These are phyloP conservation scores for Abramis brama DNA, from an alignment of 2,113 vertebrate species.

Conservation along the genomic window DNA sequence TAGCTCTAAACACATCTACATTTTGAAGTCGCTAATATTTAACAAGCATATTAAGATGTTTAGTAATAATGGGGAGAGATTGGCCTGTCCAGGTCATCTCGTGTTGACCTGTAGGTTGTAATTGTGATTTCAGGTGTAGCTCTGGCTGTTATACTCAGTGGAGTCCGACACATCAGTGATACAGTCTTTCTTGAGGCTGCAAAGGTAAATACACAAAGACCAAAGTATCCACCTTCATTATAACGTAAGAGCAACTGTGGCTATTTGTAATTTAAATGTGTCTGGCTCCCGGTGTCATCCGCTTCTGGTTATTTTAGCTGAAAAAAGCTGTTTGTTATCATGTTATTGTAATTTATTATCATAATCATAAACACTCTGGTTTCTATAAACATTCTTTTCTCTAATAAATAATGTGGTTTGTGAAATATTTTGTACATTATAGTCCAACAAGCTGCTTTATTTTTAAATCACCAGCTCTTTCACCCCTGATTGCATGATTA, in stretches of 20 bases:
- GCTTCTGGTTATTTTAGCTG: no score
- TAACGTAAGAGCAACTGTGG: background rate
- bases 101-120: background rate
- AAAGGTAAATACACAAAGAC: constrained; percentile 79
- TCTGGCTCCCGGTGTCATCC: no score
- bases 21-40: background rate
- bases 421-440: no score
- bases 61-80: background rate
- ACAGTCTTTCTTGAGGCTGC: constrained; percentile 94
- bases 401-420: no score
- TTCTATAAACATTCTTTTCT: no score
- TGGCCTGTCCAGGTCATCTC: background rate
- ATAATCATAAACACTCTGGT: no score
- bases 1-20: background rate
- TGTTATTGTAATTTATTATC: no score
- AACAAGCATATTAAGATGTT: background rate
- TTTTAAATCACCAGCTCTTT: no score
- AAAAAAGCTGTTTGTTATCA: no score
- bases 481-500: no score
- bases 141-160: constrained; percentile 92
- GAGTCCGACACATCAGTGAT: constrained; percentile 93
- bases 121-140: constrained; percentile 82
- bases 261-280: no score
- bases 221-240: background rate
- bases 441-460: no score